phyloP scores from a whole-genome alignment of 2,888 invertebrate genomes.

The Eilema caniola region DNA sequence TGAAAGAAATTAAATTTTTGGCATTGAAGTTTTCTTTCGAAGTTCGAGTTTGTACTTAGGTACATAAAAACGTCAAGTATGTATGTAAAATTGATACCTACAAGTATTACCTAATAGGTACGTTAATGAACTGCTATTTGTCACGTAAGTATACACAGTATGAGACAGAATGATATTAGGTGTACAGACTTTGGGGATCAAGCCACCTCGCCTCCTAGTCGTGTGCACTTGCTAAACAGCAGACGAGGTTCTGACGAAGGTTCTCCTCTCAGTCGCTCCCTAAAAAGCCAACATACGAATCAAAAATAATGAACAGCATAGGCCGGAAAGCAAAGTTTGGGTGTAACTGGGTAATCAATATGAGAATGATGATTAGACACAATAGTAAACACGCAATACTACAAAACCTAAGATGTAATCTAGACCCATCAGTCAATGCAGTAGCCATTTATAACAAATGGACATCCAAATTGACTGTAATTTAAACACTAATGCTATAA shows the following conservation, averaged over 20 bases:
- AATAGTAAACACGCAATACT: neutral
- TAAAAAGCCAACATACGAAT: neutral
- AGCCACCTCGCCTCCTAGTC: no score
- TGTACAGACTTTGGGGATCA: no score
- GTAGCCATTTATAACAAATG: constrained; percentile 8
- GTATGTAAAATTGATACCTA: no score
- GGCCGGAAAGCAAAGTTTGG: neutral
- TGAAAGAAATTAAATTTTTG: neutral
- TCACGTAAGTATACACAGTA: no score
- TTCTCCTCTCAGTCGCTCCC: neutral
- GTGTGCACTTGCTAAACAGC: no score
- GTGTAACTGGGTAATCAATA: neutral
- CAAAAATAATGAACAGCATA: neutral
- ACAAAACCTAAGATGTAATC: neutral
- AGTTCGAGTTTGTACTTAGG: no score
- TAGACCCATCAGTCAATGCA: constrained; percentile 13
- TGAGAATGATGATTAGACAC: neutral
- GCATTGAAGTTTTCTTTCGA: no score
- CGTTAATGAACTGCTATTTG: no score
- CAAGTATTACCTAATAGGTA: no score
- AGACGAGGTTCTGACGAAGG: no score
- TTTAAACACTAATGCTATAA: constrained; percentile 23
- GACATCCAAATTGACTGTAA: constrained; percentile 14
- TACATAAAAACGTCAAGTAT: no score
- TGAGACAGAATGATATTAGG: no score